Evolutionary conservation across 1,140 invertebrate species (phyloP), one percentile per base, ranked within the genome.

Genomic region (Aphelenchoides besseyi): DNA sequence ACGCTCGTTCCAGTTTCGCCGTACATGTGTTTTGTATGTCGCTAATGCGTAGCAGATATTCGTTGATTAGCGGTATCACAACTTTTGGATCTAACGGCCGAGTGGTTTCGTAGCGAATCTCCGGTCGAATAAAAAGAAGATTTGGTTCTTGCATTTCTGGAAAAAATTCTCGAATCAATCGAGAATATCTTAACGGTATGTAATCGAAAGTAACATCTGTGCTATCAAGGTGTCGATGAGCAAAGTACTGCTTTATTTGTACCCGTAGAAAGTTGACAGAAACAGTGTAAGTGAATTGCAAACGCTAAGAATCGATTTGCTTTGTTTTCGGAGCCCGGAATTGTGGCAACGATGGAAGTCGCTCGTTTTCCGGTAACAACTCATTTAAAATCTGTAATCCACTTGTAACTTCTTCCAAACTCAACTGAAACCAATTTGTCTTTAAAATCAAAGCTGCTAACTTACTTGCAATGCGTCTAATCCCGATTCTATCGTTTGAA

Each of bases 381-480:
- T 76, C 18, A 55, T 74, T 74, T 2, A 74, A 36, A 29, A 52
- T 33, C 48, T 74, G 26, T 9, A 71, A 29, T 3, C 53, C 32
- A 16, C n/a, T 16, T 16, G 30, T 23, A 5, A 74, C 33, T 23
- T 76, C 72, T 8, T 72, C 23, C 2, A 74, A 53, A 5, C 33
- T 18, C 33, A 26, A 26, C 62, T 74, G 12, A 16, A 76, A n/a
- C 2, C 33, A 2, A 26, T 16, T 75, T 0, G 3, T n/a, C 16
- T 3, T 23, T 12, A 70, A 61, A 73, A 1, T 12, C 5, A 3
- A 0, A 37, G 37, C 16, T 33, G 54, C 2, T 18, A 18, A 12
- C 28, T 3, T 9, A 77, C 73, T 30, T 77, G 62, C 32, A 71
- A 32, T 23, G 52, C 18, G 16, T 75, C 75, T 2, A 75, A 1